Conservation (phyloP, 2,888 invertebrate genomes). For the Yponomeuta malinellus region DNA sequence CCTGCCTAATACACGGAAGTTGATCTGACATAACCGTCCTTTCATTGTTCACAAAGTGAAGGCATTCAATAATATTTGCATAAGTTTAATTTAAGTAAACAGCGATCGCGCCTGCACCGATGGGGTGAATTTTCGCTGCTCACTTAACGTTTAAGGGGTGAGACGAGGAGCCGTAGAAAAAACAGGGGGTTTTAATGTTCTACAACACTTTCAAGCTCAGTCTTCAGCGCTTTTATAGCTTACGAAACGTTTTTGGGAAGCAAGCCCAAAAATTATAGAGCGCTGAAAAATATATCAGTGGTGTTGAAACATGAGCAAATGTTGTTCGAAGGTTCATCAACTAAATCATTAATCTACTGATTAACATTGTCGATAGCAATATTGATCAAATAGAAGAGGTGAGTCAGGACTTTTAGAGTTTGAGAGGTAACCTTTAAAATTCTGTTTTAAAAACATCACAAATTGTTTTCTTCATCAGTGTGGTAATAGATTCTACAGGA, state of each 20-base stretch:
- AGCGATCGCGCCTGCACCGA: constrained; percentile 1
- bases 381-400: neutral
- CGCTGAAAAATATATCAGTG: too few species aligned
- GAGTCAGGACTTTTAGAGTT: neutral
- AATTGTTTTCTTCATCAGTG: neutral
- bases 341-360: constrained; percentile 11
- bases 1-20: too few species aligned
- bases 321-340: constrained; percentile 21
- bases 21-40: too few species aligned
- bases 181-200: neutral
- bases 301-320: neutral
- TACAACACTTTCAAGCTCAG: neutral
- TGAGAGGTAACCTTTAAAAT: neutral
- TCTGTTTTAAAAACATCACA: neutral
- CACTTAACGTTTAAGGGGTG: constrained; percentile 6
- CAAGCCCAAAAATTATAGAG: too few species aligned
- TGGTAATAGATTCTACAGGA: too few species aligned
- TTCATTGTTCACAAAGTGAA: neutral
- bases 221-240: neutral
- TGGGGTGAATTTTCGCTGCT: constrained; percentile 1
- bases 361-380: constrained; percentile 3
- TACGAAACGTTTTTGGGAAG: too few species aligned
- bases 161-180: neutral
- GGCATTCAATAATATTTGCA: constrained; percentile 10
- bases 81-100: constrained; percentile 15